A percentile compares a stretch with the other conserved stretches of the same genome.
Evolutionary conservation across 2,113 vertebrate genomes (phyloP).

Genomic region (Gavia stellata): DNA sequence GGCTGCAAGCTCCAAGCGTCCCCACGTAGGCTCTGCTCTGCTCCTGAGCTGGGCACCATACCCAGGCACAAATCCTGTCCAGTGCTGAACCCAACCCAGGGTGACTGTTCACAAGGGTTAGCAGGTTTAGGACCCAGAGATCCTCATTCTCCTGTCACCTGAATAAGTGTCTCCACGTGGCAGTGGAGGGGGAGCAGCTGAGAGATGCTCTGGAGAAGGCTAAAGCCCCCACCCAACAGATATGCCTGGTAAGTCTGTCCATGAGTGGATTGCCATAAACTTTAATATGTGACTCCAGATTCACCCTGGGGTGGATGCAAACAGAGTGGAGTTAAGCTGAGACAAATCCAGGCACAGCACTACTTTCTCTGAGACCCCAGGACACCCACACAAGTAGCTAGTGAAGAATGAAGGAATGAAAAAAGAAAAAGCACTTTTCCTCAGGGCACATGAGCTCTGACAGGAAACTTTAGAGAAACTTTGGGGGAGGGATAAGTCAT

Average conservation of each 20-base stretch:
- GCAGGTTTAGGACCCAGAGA: neutral
- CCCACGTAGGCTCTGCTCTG: neutral
- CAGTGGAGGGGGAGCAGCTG: neutral
- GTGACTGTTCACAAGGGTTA: neutral
- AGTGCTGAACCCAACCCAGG: neutral
- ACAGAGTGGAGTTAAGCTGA: neutral
- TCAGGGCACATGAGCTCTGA: constrained; percentile 27
- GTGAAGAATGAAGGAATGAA: constrained; percentile 10
- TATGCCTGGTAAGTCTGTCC: neutral
- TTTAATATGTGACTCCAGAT: neutral
- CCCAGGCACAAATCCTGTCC: neutral
- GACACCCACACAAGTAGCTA: constrained; percentile 15
- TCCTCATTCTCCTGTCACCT: neutral
- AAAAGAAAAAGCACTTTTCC: constrained; percentile 41
- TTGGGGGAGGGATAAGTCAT: constrained; percentile 35
- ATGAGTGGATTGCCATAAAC: neutral
- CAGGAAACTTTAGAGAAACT: constrained; percentile 45
- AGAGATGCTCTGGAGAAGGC: neutral
- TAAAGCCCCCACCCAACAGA: neutral
- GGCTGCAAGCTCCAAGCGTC: neutral
- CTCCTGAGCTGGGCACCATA: neutral
- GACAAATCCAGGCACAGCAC: neutral
- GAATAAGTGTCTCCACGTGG: neutral
- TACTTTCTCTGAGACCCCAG: constrained; percentile 10
- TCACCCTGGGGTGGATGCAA: neutral